Base-by-base conservation (phyloP, 2,797 vertebrate genomes). In the Macropodus opercularis region DNA sequence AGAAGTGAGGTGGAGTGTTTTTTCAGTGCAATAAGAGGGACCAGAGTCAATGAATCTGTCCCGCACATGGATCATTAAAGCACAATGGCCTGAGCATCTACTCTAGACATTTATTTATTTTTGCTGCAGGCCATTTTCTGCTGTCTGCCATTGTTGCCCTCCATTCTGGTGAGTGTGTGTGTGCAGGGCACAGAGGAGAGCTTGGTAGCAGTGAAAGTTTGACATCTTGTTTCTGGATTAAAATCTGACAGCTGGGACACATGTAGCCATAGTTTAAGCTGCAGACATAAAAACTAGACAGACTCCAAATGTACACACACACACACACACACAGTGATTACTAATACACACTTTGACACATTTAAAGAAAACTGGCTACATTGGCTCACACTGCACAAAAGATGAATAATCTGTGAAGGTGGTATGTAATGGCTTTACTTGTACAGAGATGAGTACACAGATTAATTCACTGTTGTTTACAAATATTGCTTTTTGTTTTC, bases 51-150 rank as follows among this genome's bases (percentile, higher is more conserved):
- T 83, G 59, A 80, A 74, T 77, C 53, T 19, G 47, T 52, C 63
- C 49, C 34, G 46, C 68, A 44, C 51, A 77, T 4, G 36, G 31
- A 54, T 85, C 81, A 81, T 84, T 80, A 74, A 64, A 75, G 49
- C 76, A 80, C 72, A 86, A 81, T 38, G 41, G 59, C 51, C 0
- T n/a, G 6, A 63, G 54, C 58, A 75, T 75, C 17, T 17, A 65
- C 63, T 63, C 23, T 9, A 79, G 49, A 67, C 56, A 40, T 66
- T 8, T 65, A 51, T 70, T 72, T 65, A 42, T 61, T 68, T 35
- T 49, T 0, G 17, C 75, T 27, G 35, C 50, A 41, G 64, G 60
- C 32, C 65, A 71, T 69, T 77, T 59, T 66, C 56, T 64, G 50
- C 39, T 43, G 52, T 59, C 21, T n/a, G 29, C 22, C n/a, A 40